Base-by-base conservation (phyloP, 2,113 vertebrate species). In the Lagopus leucura region DNA sequence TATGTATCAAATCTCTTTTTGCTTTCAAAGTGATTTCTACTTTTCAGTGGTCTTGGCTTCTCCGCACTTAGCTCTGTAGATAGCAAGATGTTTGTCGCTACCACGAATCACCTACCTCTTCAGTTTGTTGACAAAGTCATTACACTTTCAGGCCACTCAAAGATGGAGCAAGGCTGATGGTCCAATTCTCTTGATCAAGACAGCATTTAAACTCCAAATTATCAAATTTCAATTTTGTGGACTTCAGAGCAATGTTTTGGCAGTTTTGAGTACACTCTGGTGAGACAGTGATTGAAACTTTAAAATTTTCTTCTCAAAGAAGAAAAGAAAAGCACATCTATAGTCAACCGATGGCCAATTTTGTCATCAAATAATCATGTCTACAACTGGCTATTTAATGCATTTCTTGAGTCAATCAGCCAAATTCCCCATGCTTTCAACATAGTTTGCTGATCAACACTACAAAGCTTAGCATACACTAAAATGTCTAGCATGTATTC, bases 1-100 rank as follows among this genome's bases (percentile, higher is more conserved):
- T 7, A 28, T 0, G 0, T 12, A 14, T 6, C 19, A 15, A 3
- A 63, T 13, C 11, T 8, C 10, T 45, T 72, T 55, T 52, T 55
- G 54, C 9, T 91, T 50, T 20, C 9, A 24, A 36, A 64, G 21
- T 11, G 13, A 85, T 42, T 75, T 75, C 70, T 89, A 24, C 24
- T 65, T 19, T 34, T 57, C 6, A 1, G 13, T 11, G 25, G 34
- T 32, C 42, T 81, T 30, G 30, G 6, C 25, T 71, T 40, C 54
- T 65, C 27, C 15, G 45, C 27, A 8, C 34, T 19, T 47, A 5
- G 5, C 21, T 72, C 13, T 67, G 13, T 11, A 82, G 16, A 10
- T 10, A 8, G 13, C 8, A 72, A 28, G 28, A 18, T 54, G 6
- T 27, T 47, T 50, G 28, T 34, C n/a, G 8, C 10, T 87, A 42